A percentile compares a stretch with the other conserved stretches of the same genome.
These are phyloP conservation scores for Pangasius djambal DNA, from an alignment of 2,797 vertebrate species.

Conservation along the genomic window DNA sequence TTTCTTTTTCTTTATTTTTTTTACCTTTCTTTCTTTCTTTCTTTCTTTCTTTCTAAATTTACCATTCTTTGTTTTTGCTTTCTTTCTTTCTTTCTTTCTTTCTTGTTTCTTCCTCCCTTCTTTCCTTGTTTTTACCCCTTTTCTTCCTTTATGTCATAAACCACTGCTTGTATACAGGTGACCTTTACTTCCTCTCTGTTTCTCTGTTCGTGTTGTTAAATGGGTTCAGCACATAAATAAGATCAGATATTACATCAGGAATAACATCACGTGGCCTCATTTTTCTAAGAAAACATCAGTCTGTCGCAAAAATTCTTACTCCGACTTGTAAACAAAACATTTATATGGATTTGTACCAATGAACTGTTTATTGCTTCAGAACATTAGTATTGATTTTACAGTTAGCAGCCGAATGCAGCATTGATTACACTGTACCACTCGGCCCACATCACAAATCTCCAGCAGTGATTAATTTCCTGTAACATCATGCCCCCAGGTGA, in stretches of 20 bases:
- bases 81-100: not conserved
- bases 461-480: not conserved
- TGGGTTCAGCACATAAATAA: not conserved
- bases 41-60: not conserved
- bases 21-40: not conserved
- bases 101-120: not conserved
- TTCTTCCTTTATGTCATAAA: not conserved
- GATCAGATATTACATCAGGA: not conserved
- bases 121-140: not conserved
- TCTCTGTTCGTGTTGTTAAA: not conserved
- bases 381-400: not conserved
- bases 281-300: no score
- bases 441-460: not conserved
- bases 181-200: not conserved
- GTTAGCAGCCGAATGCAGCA: not conserved
- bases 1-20: not conserved
- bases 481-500: not conserved
- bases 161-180: not conserved
- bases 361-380: not conserved
- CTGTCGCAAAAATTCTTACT: not conserved
- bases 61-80: no score
- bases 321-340: conserved; percentile 5
- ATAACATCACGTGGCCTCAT: not conserved
- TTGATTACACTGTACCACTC: not conserved
- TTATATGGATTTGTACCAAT: not conserved